Percentiles rank a stretch among this genome's conserved stretches.
phyloP scores from a whole-genome alignment of 2,888 invertebrate genomes.

The Nebria salina region DNA sequence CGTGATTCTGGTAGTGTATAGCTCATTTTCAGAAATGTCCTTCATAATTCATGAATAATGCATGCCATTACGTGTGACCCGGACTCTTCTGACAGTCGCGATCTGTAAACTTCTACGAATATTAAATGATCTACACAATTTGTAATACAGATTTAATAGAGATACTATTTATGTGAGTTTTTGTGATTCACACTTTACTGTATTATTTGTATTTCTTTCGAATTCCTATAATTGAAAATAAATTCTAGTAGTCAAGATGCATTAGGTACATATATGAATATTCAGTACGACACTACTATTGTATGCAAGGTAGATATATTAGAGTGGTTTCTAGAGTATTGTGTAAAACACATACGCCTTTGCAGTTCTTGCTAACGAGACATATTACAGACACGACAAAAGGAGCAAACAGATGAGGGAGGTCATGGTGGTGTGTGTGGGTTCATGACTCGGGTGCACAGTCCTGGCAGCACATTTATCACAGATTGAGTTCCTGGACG shows the following conservation, averaged over 20 bases:
- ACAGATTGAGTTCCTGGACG: not conserved
- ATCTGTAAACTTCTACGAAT: slow-evolving; percentile 12
- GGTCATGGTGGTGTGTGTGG: not conserved
- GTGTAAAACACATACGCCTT: not conserved
- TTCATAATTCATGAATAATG: slow-evolving; percentile 27
- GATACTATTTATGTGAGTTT: not conserved
- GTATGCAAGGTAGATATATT: not conserved
- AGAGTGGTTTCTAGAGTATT: slow-evolving; percentile 7
- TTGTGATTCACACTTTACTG: no score
- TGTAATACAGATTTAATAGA: not conserved
- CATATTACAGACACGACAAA: slow-evolving; percentile 14
- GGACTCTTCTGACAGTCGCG: not conserved
- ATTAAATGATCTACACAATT: slow-evolving; percentile 9
- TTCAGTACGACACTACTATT: not conserved
- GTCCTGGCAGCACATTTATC: not conserved
- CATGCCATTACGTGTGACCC: slow-evolving; percentile 16
- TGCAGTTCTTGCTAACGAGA: slow-evolving; percentile 6
- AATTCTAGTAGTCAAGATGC: no score
- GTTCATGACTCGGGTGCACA: not conserved
- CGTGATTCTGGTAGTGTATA: not conserved
- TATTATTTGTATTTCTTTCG: no score
- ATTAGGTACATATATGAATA: not conserved
- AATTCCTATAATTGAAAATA: no score
- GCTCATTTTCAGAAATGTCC: not conserved
- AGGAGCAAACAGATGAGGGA: not conserved